Evolutionary conservation across 2,888 invertebrate species (phyloP), one percentile per base, ranked within the genome.

Genomic region (Kuschelorhynchus macadamiae): DNA sequence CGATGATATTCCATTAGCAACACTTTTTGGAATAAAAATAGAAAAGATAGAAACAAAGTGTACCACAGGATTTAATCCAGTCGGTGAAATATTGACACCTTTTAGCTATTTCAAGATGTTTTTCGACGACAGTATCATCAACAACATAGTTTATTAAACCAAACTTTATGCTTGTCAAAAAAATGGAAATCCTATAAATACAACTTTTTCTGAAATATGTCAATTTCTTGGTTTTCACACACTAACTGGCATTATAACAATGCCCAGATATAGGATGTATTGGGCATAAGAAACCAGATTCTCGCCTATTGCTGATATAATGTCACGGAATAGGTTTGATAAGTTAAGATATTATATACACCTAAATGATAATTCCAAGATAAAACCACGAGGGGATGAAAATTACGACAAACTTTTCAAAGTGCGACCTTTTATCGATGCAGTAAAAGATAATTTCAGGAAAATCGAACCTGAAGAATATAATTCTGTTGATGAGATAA

Each of bases 161-260:
- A 76, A 75, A 66, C 55, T 74, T 12, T 74, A 75, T 62, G 71
- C 71, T 8, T 56, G 56, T 20, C 65, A 71, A 61, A 71, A 74
- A 63, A 44, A 33, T 36, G 73, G 73, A 30, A 52, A 39, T 17
- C 69, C 52, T 21, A 57, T 74, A 8, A 70, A 71, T 53, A 74
- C 67, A 17, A 72, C 41, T 41, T 41, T 21, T 17, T 52, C 50
- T 18, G 74, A 77, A 70, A 75, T 77, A 18, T 63, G 70, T 49
- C 72, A 75, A 42, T 76, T 69, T 47, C 53, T 76, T 20, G 72
- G 71, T 12, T 74, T 76, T 16, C 71, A 75, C 65, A 44, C 76
- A 18, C 18, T 73, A 39, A 59, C 57, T 42, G 72, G 74, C 11
- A 73, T 75, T 53, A 63, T 75, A 2, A 59, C 56, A 52, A 72